Evolutionary conservation across 2,888 invertebrate species (phyloP).

Genomic region (Lasioglossum leucozonium): DNA sequence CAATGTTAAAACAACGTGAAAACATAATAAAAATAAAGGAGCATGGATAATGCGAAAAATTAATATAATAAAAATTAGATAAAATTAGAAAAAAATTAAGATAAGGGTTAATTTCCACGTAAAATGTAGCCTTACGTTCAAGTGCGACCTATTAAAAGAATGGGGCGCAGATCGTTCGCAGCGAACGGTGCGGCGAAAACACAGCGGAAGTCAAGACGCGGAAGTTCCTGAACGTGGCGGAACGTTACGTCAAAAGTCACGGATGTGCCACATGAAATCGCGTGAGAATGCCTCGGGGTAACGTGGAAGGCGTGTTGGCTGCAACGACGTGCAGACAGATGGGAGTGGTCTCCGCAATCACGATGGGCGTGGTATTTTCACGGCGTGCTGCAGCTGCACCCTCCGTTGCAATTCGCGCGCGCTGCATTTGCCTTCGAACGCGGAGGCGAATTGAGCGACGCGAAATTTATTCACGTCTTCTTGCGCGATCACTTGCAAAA

Average conservation of each 20-base stretch:
- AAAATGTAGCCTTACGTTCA: too few species aligned
- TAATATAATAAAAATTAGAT: too few species aligned
- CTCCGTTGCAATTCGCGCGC: slow-evolving; percentile 38
- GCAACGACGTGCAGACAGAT: slow-evolving; percentile 70
- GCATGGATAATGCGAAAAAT: neutral
- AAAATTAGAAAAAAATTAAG: too few species aligned
- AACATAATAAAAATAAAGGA: too few species aligned
- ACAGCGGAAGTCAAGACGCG: slow-evolving; percentile 15
- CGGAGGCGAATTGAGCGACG: slow-evolving; percentile 16
- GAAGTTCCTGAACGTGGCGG: slow-evolving; percentile 41
- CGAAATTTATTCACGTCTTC: slow-evolving; percentile 8
- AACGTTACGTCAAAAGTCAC: slow-evolving; percentile 50
- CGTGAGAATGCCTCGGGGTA: slow-evolving; percentile 60
- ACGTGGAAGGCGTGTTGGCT: slow-evolving; percentile 67
- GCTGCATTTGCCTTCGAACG: slow-evolving; percentile 46
- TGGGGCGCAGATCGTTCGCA: neutral
- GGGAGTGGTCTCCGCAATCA: slow-evolving; percentile 80
- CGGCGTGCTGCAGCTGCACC: slow-evolving; percentile 67
- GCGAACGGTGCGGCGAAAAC: slow-evolving; percentile 25
- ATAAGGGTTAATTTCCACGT: too few species aligned
- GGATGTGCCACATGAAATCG: slow-evolving; percentile 66
- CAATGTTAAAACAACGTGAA: too few species aligned
- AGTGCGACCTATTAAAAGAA: neutral
- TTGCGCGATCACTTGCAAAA: neutral
- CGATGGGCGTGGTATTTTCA: slow-evolving; percentile 79